Evolutionary conservation across 2,797 vertebrate genomes (phyloP).

Genomic region (Sphenodon punctatus): DNA sequence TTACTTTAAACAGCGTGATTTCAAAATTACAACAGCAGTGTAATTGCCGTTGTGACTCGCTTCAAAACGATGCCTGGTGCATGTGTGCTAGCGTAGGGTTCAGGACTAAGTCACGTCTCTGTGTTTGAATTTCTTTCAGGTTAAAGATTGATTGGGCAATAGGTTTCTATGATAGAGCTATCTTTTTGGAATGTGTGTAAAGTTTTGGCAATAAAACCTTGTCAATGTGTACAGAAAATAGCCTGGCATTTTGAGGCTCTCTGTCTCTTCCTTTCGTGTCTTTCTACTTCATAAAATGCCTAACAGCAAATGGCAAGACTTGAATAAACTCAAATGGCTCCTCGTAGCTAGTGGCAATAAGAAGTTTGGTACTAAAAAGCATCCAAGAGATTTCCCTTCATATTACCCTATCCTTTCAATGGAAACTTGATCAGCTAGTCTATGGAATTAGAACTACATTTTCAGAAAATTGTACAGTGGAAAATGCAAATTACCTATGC

Average conservation of each 20-base stretch:
- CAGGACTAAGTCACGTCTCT: accelerated
- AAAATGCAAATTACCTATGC: no score
- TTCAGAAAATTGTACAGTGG: no score
- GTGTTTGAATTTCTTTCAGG: background rate
- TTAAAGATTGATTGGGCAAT: accelerated
- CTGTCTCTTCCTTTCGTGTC: accelerated
- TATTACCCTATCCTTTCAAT: no score
- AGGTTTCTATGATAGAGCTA: accelerated
- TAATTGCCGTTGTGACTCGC: background rate
- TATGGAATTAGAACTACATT: no score
- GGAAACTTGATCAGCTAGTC: no score
- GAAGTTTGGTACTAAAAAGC: no score
- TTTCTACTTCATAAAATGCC: background rate
- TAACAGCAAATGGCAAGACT: accelerated
- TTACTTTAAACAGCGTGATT: background rate
- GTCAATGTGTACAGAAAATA: accelerated
- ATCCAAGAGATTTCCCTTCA: no score
- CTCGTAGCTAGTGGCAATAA: no score
- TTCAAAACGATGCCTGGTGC: accelerated
- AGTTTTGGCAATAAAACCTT: background rate
- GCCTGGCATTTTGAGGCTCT: background rate
- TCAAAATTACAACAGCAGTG: accelerated
- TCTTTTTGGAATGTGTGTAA: accelerated
- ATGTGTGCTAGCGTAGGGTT: background rate
- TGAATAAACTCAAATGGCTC: no score